Conservation (phyloP, 1,140 invertebrate species). For the Nixonia krombeini region DNA sequence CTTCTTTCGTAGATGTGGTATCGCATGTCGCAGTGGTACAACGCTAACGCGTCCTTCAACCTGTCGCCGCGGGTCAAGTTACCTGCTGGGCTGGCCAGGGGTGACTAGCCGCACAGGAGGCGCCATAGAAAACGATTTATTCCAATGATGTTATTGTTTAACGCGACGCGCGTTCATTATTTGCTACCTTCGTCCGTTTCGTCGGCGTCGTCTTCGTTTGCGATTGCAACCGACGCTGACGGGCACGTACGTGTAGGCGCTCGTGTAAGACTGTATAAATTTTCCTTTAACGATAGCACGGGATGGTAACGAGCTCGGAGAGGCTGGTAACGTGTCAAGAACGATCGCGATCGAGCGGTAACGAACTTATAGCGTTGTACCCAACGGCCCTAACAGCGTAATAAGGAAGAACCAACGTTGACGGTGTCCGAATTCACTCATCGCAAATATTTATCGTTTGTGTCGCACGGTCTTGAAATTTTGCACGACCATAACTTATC, state of each 20-base stretch:
- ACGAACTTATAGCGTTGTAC: slow-evolving; percentile 62
- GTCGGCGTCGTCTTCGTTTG: neutral
- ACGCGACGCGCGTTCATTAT: slow-evolving; percentile 48
- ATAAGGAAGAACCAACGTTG: slow-evolving; percentile 54
- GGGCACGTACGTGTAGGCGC: slow-evolving; percentile 1
- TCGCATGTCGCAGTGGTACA: slow-evolving; percentile 44
- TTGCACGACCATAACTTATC: too few relatives aligned
- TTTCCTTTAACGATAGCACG: slow-evolving; percentile 60
- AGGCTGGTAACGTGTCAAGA: slow-evolving; percentile 51
- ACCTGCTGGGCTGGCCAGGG: slow-evolving; percentile 4
- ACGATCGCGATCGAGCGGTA: slow-evolving; percentile 56
- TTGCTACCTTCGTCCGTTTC: slow-evolving; percentile 25
- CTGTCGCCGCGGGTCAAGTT: slow-evolving; percentile 29
- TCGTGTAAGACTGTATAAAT: slow-evolving; percentile 57
- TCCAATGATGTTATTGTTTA: slow-evolving; percentile 51
- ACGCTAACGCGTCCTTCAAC: slow-evolving; percentile 41
- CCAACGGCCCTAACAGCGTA: slow-evolving; percentile 58
- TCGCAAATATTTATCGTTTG: neutral
- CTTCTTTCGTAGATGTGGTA: slow-evolving; percentile 31
- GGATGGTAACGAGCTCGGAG: slow-evolving; percentile 58
- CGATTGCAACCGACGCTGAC: neutral
- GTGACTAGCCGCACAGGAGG: slow-evolving; percentile 19
- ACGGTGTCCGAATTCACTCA: slow-evolving; percentile 19
- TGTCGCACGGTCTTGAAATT: neutral
- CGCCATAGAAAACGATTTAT: slow-evolving; percentile 48